Conservation (phyloP, 2,888 invertebrate species). For the Caenorhabditis sp. region DNA sequence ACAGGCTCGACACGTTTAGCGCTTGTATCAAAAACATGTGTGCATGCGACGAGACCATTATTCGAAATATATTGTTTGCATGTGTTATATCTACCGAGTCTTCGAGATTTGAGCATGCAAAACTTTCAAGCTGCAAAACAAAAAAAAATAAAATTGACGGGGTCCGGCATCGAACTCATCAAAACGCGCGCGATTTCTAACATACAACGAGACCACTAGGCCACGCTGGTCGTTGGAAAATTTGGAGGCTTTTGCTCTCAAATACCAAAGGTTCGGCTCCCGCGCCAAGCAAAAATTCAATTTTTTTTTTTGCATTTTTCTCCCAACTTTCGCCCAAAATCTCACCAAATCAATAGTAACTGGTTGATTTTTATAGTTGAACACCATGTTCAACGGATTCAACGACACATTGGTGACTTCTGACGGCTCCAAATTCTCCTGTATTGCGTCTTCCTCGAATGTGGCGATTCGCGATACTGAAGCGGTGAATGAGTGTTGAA, state of each 20-base stretch:
- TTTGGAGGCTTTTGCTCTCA: no score
- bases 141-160: not conserved
- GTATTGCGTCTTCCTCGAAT: slow-evolving; percentile 27
- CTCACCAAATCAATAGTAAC: slow-evolving; percentile 49
- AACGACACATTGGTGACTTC: slow-evolving; percentile 43
- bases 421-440: slow-evolving; percentile 18
- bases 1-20: slow-evolving; percentile 47
- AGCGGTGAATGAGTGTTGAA: slow-evolving; percentile 41
- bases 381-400: slow-evolving; percentile 52
- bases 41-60: slow-evolving; percentile 29
- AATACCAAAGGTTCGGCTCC: no score
- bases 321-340: no score
- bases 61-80: slow-evolving; percentile 35
- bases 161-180: not conserved
- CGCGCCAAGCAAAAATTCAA: no score
- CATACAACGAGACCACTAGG: no score
- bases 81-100: slow-evolving; percentile 39
- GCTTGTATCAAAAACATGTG: slow-evolving; percentile 42
- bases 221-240: no score
- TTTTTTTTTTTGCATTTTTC: no score
- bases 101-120: slow-evolving; percentile 28
- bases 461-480: slow-evolving; percentile 34
- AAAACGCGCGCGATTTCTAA: no score
- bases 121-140: slow-evolving; percentile 29
- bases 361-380: slow-evolving; percentile 50